Evolutionary conservation across 2,797 vertebrate genomes (phyloP), one percentile per base, ranked within the genome.

Genomic region (Champsocephalus gunnari): DNA sequence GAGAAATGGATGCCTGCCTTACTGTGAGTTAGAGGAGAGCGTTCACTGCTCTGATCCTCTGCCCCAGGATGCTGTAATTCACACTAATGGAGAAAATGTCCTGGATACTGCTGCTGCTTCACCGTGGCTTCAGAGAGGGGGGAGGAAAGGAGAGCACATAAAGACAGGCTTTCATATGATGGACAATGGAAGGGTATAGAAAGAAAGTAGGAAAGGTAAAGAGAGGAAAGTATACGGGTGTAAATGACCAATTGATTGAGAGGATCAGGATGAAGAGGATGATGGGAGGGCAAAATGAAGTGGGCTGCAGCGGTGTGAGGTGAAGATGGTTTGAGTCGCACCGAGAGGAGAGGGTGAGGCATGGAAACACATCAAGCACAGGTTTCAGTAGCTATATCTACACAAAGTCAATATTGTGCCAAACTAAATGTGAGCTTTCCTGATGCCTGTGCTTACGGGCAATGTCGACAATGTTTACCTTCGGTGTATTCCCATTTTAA

Each of bases 1-100:
- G 71, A 75, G 58, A 81, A 82, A 86, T 71, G 61, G 71, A 77
- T 71, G 60, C 57, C 55, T 64, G 12, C 44, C 81, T 75, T 21
- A 55, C 58, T 71, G 76, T 75, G 78, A 86, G 80, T 59, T 66
- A 87, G 79, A 76, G 71, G 60, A 65, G 81, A 6, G 3, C 55
- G 71, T 75, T 78, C 79, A 49, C 83, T 79, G 2, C n/a, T 61
- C 74, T 45, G 80, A 81, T 78, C 66, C 72, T 63, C 56, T 45
- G 73, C 75, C 68, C 73, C 4, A 1, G 59, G 44, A 77, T 71
- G 62, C 82, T 82, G 80, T 85, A 85, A 76, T 63, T 88, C 83
- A 81, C 81, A 60, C 68, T 86, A 74, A 85, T 81, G 73, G 86
- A 87, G 79, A 71, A 75, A 61, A 72, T 2, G 61, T 63, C 67